phyloP scores from a whole-genome alignment of 2,113 vertebrate species.

The Heloderma charlesbogerti region DNA sequence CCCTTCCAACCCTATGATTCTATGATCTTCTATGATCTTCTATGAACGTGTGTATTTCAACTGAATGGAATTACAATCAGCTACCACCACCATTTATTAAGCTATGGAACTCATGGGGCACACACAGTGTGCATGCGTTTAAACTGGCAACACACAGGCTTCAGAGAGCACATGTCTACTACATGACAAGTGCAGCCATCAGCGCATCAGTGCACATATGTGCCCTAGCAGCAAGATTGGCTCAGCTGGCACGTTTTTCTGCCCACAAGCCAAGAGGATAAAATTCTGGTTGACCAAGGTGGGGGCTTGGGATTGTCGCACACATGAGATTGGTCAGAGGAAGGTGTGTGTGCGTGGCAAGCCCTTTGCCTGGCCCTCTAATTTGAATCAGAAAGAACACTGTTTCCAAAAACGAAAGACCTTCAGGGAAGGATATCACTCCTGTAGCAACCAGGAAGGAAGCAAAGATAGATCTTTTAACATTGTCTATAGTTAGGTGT shows the following conservation, averaged over 20 bases:
- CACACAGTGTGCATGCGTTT: neutral
- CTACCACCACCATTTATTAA: no score
- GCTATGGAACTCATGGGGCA: no score
- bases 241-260: no score
- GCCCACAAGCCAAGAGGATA: no score
- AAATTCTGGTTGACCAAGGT: neutral
- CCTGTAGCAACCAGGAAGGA: neutral
- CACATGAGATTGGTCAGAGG: neutral
- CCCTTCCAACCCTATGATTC: no score
- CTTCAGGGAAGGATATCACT: neutral
- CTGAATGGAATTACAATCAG: no score
- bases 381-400: neutral
- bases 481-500: neutral
- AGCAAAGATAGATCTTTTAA: neutral
- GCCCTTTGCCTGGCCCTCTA: no score
- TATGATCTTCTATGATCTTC: no score
- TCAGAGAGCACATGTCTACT: neutral
- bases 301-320: neutral
- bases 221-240: no score
- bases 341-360: neutral
- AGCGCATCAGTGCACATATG: no score
- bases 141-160: neutral
- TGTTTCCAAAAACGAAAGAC: no score
- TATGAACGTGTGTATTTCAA: no score
- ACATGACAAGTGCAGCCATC: neutral